Evolutionary conservation across 2,888 invertebrate species (phyloP), one percentile per base, ranked within the genome.

Genomic region (Allacma fusca): DNA sequence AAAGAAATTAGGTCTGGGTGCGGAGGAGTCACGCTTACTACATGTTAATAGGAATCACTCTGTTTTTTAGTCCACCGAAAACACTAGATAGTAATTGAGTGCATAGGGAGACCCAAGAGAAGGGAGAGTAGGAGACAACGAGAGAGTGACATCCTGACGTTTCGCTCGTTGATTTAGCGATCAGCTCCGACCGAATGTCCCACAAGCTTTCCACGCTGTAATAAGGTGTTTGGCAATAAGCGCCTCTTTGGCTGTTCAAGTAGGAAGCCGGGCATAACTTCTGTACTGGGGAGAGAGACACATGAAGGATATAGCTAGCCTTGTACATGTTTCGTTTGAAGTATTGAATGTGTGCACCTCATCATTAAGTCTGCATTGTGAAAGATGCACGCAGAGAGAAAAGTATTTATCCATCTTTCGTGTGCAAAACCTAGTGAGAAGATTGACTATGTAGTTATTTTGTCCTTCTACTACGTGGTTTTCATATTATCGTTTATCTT

Each of bases 221-320:
- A 78, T 78, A 78, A 78, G 75, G 78, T 75, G 78, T 78, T 78
- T 75, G 75, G 78, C 78, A 78, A 75, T 78, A 71, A 78, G 78
- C 74, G 75, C 75, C 78, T 78, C 75, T 78, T 75, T 71, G 78
- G 78, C 69, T 72, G 71, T 75, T 70, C 64, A 75, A 75, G 70
- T 75, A 78, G 65, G 78, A 74, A 78, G 70, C 74, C 78, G 75
- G 69, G 70, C 78, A 78, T 78, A 78, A 62, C 78, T 74, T 78
- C 4, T 16, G 21, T 28, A 40, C 50, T 19, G 16, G 1, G n/a
- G 16, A 50, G 50, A 50, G 50, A 5, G n/a, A 50, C 16, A 50
- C 2, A 16, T 9, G 50, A 50, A n/a, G 2, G 50, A 50, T 50
- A 50, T 50, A 34, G 9, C 4, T 50, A 50, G n/a, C n/a, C n/a